Conservation (phyloP, 2,888 invertebrate species). For the Eupelmus urozonus region DNA sequence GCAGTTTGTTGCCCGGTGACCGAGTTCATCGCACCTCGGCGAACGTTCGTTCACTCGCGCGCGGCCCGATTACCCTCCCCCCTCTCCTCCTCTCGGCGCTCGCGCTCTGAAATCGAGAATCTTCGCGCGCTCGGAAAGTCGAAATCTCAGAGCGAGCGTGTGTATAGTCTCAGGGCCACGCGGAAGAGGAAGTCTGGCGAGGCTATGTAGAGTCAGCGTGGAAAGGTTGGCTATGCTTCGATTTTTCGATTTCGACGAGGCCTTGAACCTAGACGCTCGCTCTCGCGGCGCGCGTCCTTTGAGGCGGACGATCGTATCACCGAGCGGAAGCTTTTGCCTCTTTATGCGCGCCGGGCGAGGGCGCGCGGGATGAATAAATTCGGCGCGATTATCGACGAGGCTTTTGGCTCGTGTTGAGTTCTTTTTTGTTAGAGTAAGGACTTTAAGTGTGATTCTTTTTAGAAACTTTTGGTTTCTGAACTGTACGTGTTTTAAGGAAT, state of each 20-base stretch:
- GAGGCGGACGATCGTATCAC: slow-evolving; percentile 27
- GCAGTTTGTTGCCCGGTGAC: slow-evolving; percentile 78
- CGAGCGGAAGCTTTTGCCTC: slow-evolving; percentile 20
- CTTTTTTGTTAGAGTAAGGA: no score
- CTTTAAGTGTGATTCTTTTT: background rate
- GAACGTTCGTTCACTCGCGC: slow-evolving; percentile 61
- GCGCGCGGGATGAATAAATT: slow-evolving; percentile 9
- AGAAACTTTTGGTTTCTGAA: background rate
- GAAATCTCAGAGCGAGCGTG: background rate
- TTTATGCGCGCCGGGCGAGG: background rate
- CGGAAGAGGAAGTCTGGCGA: background rate
- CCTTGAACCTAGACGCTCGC: slow-evolving; percentile 14
- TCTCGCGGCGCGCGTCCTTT: background rate
- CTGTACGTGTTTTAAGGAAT: background rate
- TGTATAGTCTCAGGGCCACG: background rate
- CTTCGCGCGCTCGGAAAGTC: slow-evolving; percentile 62
- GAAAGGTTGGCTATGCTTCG: background rate
- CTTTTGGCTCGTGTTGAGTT: background rate
- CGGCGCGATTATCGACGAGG: slow-evolving; percentile 11
- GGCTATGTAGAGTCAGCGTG: background rate
- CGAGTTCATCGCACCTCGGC: slow-evolving; percentile 76
- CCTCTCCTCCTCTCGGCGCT: background rate
- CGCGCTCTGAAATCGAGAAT: slow-evolving; percentile 70
- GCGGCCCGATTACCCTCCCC: slow-evolving; percentile 31
- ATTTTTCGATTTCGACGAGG: background rate